These are phyloP conservation scores for Crocuta crocuta DNA, from an alignment of 2,113 vertebrate genomes.

Conservation along the genomic window DNA sequence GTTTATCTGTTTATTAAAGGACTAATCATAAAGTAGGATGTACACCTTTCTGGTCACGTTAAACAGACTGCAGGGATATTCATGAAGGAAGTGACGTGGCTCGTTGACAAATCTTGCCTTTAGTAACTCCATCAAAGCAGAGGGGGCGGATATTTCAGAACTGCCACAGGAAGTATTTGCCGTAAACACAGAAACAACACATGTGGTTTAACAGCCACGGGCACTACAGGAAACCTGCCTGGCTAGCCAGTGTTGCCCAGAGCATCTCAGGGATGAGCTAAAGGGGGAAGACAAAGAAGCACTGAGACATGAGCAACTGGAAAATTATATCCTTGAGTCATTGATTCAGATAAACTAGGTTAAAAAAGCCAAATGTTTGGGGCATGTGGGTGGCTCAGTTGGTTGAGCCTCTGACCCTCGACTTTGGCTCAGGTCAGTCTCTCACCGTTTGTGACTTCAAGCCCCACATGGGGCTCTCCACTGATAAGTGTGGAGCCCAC, in stretches of 20 bases:
- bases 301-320: background rate
- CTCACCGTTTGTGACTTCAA: too few species aligned
- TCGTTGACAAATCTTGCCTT: constrained; percentile 52
- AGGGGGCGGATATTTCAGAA: background rate
- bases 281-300: background rate
- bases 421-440: too few species aligned
- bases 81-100: constrained; percentile 56
- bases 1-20: background rate
- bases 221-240: constrained; percentile 16
- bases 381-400: too few species aligned
- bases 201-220: background rate
- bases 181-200: constrained; percentile 32
- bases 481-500: too few species aligned
- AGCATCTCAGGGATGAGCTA: background rate
- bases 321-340: background rate
- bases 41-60: constrained; percentile 12
- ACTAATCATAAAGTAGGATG: background rate
- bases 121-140: constrained; percentile 9
- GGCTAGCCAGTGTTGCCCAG: background rate
- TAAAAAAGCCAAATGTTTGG: background rate
- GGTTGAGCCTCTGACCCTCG: too few species aligned
- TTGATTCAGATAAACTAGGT: background rate
- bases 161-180: constrained; percentile 23
- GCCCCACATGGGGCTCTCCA: too few species aligned
- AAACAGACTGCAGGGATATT: constrained; percentile 62